Conservation (phyloP, 1,140 invertebrate species). For the Holcopasites calliopsidis region DNA sequence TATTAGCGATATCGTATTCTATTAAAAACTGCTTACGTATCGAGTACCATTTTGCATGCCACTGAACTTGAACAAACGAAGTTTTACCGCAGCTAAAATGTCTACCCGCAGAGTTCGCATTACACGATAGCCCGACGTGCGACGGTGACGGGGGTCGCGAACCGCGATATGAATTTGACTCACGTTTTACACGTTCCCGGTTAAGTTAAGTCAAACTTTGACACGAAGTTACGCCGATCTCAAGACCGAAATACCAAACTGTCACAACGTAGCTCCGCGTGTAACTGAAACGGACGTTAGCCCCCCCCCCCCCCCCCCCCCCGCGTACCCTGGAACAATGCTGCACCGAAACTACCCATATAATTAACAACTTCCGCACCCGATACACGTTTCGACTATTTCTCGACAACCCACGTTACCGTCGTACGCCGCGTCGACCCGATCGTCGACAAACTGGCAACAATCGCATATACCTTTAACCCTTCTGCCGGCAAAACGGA, state of each 20-base stretch:
- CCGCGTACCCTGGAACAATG: conserved; percentile 38
- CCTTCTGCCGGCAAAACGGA: neutral
- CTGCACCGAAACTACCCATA: conserved; percentile 34
- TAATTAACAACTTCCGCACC: conserved; percentile 40
- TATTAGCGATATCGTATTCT: no score
- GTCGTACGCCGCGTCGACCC: conserved; percentile 16
- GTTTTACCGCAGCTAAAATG: no score
- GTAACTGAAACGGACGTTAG: conserved; percentile 41
- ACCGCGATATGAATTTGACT: conserved; percentile 23
- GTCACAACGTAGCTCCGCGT: conserved; percentile 17
- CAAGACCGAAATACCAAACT: conserved; percentile 41
- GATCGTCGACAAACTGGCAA: conserved; percentile 19
- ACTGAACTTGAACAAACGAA: no score
- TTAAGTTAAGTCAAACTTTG: conserved; percentile 32
- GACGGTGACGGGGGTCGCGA: neutral
- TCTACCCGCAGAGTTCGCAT: no score
- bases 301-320: neutral
- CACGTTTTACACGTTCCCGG: conserved; percentile 14
- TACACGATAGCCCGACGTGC: neutral
- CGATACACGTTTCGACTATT: conserved; percentile 43
- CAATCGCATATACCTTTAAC: no score
- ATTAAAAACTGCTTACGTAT: no score
- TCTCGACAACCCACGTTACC: conserved; percentile 16
- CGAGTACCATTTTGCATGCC: no score
- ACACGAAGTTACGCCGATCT: conserved; percentile 26